Evolutionary conservation across 2,888 invertebrate genomes (phyloP).

Genomic region (Tenthredo distinguenda): DNA sequence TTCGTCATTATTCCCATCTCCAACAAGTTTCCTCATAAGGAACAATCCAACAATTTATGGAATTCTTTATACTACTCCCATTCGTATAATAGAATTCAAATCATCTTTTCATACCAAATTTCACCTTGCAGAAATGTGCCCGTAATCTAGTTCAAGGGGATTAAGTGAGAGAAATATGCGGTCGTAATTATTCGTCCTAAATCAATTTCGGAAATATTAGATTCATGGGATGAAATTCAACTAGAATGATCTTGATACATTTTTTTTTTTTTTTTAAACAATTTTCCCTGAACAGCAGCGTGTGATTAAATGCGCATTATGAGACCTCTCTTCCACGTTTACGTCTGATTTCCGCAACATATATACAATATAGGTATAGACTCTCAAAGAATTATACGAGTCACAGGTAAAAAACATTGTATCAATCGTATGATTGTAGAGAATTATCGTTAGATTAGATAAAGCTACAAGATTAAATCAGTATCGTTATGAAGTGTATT

Average conservation of each 20-base stretch:
- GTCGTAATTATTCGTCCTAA: no score
- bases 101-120: background rate
- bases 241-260: no score
- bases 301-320: background rate
- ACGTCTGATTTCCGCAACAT: background rate
- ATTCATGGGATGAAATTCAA: no score
- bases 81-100: background rate
- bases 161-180: no score
- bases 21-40: background rate
- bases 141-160: no score
- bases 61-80: background rate
- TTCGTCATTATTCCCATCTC: background rate
- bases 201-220: no score
- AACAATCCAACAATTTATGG: background rate
- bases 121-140: background rate
- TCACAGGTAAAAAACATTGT: background rate
- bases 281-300: background rate
- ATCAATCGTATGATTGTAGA: background rate
- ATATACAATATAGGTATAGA: background rate
- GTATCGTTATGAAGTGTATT: constrained; percentile 3
- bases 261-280: background rate
- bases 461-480: constrained; percentile 6
- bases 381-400: background rate
- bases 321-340: background rate
- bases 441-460: constrained; percentile 47